Base-by-base conservation (phyloP, 2,888 invertebrate species). In the Anorthoa munda region DNA sequence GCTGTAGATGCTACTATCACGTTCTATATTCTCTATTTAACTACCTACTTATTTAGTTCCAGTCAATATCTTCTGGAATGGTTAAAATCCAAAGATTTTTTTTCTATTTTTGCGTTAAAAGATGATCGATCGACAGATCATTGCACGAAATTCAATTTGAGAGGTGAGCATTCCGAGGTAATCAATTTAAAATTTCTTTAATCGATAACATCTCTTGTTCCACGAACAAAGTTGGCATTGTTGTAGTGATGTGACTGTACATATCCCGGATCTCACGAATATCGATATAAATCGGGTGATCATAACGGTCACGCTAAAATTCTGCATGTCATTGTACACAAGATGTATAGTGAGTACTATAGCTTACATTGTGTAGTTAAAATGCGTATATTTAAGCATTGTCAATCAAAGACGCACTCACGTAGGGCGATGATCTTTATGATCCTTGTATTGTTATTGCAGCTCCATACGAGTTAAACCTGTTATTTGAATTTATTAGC, bases 271-370 rank as follows among this genome's bases (percentile, higher is more conserved):
- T 92, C 92, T 92, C 89, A 87, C 89, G 88, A 89, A 86, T 90
- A 90, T 90, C 89, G 91, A 90, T 93, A 87, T 89, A 90, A 93
- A 92, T 92, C 90, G 77, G 84, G 78, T 88, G 89, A 89, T 90
- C 88, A 89, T 94, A 95, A 94, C 94, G 94, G 94, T 85, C 84
- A 84, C 83, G 84, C 85, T 85, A 87, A 88, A 88, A 84, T 81
- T 85, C 67, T 80, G 63, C 60, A 64, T 66, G 66, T 63, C 75
- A 70, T 82, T 83, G 86, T 82, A 72, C 78, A 82, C 70, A 80
- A 68, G 77, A 26, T 46, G 15, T 77, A 80, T 84, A 80, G 66
- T 48, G 71, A 75, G 39, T 17, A 53, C 55, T 84, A 85, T 87
- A 74, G 75, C 71, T 70, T 70, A 66, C 58, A 72, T 82, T 82